Percentiles rank a stretch among this genome's conserved stretches.
These are phyloP conservation scores for Salvelinus sp. DNA, from an alignment of 2,113 vertebrate genomes.

Conservation along the genomic window DNA sequence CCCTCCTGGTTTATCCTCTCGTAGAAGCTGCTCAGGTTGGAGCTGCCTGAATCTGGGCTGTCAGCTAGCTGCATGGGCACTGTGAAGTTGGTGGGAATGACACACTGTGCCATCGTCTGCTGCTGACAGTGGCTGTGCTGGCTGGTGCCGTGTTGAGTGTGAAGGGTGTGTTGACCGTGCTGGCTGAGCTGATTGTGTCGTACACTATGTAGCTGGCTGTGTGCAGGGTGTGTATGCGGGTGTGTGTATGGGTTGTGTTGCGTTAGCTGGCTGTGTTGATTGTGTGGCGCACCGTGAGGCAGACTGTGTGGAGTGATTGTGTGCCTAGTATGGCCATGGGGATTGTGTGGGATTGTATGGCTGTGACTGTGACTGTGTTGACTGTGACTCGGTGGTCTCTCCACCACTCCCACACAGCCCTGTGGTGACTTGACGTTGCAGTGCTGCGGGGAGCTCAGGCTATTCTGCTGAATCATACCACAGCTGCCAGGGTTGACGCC, in stretches of 20 bases:
- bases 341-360: constrained; percentile 56
- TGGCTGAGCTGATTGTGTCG: too few species aligned
- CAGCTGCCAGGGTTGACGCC: constrained; percentile 81
- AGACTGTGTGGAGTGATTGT: constrained; percentile 34
- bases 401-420: constrained; percentile 86
- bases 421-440: constrained; percentile 96
- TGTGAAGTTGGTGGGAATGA: constrained; percentile 86
- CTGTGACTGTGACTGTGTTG: constrained; percentile 23
- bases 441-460: constrained; percentile 89
- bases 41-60: constrained; percentile 83
- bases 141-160: constrained; percentile 46
- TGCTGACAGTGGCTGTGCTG: constrained; percentile 34
- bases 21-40: constrained; percentile 84
- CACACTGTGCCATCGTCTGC: constrained; percentile 81
- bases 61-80: constrained; percentile 91
- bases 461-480: constrained; percentile 89
- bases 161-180: constrained; percentile 67
- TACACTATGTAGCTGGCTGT: too few species aligned
- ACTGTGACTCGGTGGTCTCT: constrained; percentile 87
- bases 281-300: constrained; percentile 4
- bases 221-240: too few species aligned
- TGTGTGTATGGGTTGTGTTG: too few species aligned
- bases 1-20: constrained; percentile 94
- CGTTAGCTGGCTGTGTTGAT: constrained; percentile 17
- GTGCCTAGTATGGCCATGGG: constrained; percentile 39